Conservation (phyloP, 2,888 invertebrate species). For the Caenorhabditis sp. region DNA sequence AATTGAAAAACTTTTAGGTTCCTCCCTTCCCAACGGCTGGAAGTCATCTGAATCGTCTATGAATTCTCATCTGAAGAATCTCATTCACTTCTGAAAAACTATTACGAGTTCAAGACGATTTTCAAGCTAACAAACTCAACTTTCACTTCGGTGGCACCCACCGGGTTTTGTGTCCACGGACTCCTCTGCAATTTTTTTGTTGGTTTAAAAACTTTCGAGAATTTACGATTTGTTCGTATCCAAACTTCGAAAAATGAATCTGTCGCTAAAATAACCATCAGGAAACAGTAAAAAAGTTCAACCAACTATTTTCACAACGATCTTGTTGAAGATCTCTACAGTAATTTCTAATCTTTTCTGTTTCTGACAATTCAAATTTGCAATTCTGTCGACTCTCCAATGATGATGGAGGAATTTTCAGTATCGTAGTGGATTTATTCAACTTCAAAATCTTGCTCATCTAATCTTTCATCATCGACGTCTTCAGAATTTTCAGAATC, state of each 20-base stretch:
- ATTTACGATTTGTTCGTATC: too few relatives aligned
- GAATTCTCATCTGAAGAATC: background rate
- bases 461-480: background rate
- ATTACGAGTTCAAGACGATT: constrained; percentile 36
- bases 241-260: too few relatives aligned
- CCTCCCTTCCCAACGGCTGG: constrained; percentile 70
- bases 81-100: background rate
- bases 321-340: too few relatives aligned
- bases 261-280: too few relatives aligned
- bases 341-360: too few relatives aligned
- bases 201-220: background rate
- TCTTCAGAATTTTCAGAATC: background rate
- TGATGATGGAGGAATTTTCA: too few relatives aligned
- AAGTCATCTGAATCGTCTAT: constrained; percentile 66
- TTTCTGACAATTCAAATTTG: too few relatives aligned
- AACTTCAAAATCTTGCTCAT: background rate
- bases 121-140: background rate
- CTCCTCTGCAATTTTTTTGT: background rate
- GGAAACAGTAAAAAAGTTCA: too few relatives aligned
- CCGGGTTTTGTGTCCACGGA: constrained; percentile 38
- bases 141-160: constrained; percentile 59
- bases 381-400: too few relatives aligned
- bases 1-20: constrained; percentile 53
- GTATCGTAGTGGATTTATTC: too few relatives aligned
- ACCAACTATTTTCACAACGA: too few relatives aligned